Percentiles rank a stretch among this genome's conserved stretches.
These are phyloP conservation scores for Nomada fucata DNA, from an alignment of 2,888 invertebrate species.

Conservation along the genomic window DNA sequence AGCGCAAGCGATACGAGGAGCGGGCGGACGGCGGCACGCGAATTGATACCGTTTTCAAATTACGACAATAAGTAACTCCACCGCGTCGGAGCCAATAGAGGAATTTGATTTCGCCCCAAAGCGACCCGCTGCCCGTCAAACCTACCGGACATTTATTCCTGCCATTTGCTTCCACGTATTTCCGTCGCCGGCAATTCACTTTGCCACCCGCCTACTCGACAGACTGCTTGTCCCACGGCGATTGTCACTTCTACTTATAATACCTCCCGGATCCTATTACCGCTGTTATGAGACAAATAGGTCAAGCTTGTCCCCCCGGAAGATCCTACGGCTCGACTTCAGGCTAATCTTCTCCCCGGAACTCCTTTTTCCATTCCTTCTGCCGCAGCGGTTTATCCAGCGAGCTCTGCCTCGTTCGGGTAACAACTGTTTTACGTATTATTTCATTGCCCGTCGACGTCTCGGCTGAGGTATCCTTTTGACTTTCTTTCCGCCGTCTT, in stretches of 20 bases:
- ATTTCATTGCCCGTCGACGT: slow-evolving; percentile 37
- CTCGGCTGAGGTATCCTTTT: slow-evolving; percentile 32
- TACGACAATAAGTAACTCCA: slow-evolving; percentile 2
- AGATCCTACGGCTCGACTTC: slow-evolving; percentile 54
- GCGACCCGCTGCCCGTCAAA: neutral
- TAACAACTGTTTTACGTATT: slow-evolving; percentile 33
- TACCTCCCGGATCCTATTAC: slow-evolving; percentile 76
- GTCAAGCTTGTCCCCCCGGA: slow-evolving; percentile 68
- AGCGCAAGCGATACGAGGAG: neutral
- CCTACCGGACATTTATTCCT: slow-evolving; percentile 39
- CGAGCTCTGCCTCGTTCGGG: slow-evolving; percentile 13
- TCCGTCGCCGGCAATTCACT: slow-evolving; percentile 59
- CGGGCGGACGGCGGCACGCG: neutral
- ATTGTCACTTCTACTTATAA: slow-evolving; percentile 74
- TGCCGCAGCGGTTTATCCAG: neutral
- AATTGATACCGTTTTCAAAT: slow-evolving; percentile 35
- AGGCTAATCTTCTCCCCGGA: slow-evolving; percentile 41
- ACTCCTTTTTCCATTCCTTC: neutral
- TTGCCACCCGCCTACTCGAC: slow-evolving; percentile 52
- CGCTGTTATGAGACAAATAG: slow-evolving; percentile 77
- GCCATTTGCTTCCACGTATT: slow-evolving; percentile 50
- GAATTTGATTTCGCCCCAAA: slow-evolving; percentile 26
- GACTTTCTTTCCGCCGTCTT: neutral
- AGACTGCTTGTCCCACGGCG: slow-evolving; percentile 73
- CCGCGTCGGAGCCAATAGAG: slow-evolving; percentile 20